Evolutionary conservation across 1,140 invertebrate species (phyloP).

Genomic region (Drosophila biarmipes): DNA sequence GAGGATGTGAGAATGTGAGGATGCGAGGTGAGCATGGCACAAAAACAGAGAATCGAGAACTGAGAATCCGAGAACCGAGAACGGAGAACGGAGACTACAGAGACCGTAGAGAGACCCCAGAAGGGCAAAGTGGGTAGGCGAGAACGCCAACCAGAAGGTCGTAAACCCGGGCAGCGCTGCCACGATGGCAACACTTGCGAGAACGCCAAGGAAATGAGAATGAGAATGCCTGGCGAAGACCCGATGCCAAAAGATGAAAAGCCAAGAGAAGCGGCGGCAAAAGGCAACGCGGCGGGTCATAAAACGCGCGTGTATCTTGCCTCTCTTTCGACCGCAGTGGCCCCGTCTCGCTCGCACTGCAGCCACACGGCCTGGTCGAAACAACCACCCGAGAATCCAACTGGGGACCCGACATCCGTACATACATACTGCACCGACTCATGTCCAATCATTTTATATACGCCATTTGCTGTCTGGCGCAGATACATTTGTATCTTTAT

Average conservation of each 20-base stretch:
- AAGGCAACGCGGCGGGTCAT: conserved; percentile 58
- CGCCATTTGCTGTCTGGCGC: conserved; percentile 80
- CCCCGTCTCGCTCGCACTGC: conserved; percentile 17
- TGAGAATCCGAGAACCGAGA: conserved; percentile 7
- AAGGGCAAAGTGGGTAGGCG: conserved; percentile 19
- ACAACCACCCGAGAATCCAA: conserved; percentile 57
- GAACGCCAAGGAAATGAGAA: conserved; percentile 47
- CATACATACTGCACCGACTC: conserved; percentile 35
- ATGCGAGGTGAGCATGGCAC: conserved; percentile 58
- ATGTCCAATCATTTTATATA: conserved; percentile 83
- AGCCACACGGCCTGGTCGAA: conserved; percentile 24
- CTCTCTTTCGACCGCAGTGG: conserved; percentile 28
- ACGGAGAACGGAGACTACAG: background rate
- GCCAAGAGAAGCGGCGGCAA: conserved; percentile 65
- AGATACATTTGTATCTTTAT: conserved; percentile 83
- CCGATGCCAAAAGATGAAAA: conserved; percentile 74
- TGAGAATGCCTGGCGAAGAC: conserved; percentile 30
- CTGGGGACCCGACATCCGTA: conserved; percentile 4
- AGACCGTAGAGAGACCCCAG: conserved; percentile 3
- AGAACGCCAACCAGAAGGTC: conserved; percentile 48
- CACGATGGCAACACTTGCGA: conserved; percentile 58
- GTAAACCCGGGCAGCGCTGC: conserved; percentile 63
- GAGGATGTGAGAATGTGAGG: conserved; percentile 45
- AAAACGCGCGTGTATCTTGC: conserved; percentile 59
- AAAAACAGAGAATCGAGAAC: conserved; percentile 33